Evolutionary conservation across 2,888 invertebrate genomes (phyloP).

Genomic region (Erebia aethiops): DNA sequence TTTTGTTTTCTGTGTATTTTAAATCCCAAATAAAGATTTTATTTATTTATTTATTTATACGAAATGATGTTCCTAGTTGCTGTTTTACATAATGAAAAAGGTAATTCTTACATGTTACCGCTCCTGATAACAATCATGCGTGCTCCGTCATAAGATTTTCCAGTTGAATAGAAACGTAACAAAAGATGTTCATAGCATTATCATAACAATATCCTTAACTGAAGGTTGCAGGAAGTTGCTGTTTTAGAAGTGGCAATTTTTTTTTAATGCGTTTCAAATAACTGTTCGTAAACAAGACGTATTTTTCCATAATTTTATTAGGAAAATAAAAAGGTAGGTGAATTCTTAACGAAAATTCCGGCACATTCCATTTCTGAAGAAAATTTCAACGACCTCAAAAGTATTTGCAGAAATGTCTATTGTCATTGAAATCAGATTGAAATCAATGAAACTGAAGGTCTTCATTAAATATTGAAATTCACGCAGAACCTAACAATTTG

Average conservation of each 20-base stretch:
- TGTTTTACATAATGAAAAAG: no score
- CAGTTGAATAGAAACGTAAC: neutral
- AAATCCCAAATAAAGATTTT: no score
- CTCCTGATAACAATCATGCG: constrained; percentile 4
- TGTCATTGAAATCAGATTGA: neutral
- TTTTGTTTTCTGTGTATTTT: no score
- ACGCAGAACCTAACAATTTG: neutral
- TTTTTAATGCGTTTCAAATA: neutral
- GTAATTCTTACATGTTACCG: neutral
- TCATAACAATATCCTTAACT: neutral
- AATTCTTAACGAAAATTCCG: neutral
- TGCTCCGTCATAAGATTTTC: neutral
- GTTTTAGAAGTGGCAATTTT: neutral
- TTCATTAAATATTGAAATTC: neutral
- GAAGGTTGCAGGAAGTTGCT: constrained; percentile 3
- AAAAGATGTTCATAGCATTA: neutral
- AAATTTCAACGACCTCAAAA: neutral
- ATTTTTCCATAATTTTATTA: no score
- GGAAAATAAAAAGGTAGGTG: no score
- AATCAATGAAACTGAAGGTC: constrained; percentile 4
- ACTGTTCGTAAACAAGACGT: neutral
- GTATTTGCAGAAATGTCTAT: neutral
- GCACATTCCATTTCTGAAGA: neutral
- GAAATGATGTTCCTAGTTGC: no score
- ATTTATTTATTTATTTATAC: no score